Evolutionary conservation across 1,140 invertebrate genomes (phyloP).

Genomic region (Aphelenchoides fujianensis): DNA sequence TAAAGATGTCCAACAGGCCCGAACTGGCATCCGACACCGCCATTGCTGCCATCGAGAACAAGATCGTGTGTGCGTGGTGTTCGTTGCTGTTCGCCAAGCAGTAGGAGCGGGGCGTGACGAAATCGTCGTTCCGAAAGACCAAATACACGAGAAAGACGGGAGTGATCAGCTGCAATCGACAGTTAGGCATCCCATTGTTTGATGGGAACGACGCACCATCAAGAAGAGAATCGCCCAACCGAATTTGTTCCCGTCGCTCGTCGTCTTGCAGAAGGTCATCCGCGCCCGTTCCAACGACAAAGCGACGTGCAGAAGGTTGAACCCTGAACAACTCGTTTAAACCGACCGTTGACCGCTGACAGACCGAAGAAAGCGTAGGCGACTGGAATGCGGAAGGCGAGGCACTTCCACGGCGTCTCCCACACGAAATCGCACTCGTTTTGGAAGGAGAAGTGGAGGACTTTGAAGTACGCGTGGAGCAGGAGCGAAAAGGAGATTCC

Average conservation of each 20-base stretch:
- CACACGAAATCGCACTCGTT: not conserved
- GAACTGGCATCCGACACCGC: not conserved
- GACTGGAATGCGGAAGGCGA: not conserved
- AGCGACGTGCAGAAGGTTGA: constrained; percentile 6
- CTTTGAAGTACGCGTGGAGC: not conserved
- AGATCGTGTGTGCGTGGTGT: not conserved
- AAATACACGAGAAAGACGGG: not conserved
- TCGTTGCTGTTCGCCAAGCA: not conserved
- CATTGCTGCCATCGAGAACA: not conserved
- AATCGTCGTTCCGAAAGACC: not conserved
- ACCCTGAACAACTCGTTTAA: no score
- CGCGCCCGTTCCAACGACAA: not conserved
- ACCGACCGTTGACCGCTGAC: no score
- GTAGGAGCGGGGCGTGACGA: not conserved
- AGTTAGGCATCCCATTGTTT: not conserved
- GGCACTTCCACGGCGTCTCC: not conserved
- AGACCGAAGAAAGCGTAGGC: not conserved
- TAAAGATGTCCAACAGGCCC: not conserved
- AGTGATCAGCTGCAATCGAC: no score
- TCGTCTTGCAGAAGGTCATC: not conserved
- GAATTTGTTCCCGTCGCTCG: not conserved
- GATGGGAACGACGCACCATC: constrained; percentile 4
- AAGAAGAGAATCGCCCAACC: not conserved
- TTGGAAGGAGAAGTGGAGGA: not conserved
- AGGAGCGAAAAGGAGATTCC: not conserved